Conservation (phyloP, 1,140 invertebrate species). For the Bombus terrestris region DNA sequence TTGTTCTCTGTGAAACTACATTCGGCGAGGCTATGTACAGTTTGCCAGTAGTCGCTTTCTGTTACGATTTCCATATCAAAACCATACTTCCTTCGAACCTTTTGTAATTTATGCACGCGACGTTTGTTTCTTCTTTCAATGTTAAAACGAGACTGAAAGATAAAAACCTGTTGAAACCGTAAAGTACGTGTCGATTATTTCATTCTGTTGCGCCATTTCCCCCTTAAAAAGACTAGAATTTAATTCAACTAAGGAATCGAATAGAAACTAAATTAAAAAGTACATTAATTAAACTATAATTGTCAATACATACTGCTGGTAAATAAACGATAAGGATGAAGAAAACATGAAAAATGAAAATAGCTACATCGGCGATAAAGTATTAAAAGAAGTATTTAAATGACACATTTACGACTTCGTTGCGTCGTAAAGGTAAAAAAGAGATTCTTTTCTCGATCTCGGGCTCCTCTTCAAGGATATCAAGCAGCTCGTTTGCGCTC, state of each 20-base stretch:
- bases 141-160: conserved; percentile 16
- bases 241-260: too few relatives aligned
- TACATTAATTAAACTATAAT: not conserved
- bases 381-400: not conserved
- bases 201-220: not conserved
- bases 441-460: not conserved
- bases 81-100: not conserved
- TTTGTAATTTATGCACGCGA: not conserved
- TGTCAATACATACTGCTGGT: too few relatives aligned
- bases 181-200: not conserved
- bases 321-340: not conserved
- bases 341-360: not conserved
- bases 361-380: not conserved
- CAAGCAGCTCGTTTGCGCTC: not conserved
- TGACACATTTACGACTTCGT: not conserved
- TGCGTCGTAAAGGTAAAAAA: not conserved
- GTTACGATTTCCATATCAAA: not conserved
- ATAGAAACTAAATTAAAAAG: not conserved
- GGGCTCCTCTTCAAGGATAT: conserved; percentile 30
- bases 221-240: too few relatives aligned
- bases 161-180: not conserved
- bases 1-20: too few relatives aligned
- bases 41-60: not conserved
- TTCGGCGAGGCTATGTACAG: not conserved
- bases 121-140: not conserved